A percentile compares a stretch with the other conserved stretches of the same genome.
Evolutionary conservation across 2,888 invertebrate species (phyloP).

Genomic region (Luffia ferchaultella): DNA sequence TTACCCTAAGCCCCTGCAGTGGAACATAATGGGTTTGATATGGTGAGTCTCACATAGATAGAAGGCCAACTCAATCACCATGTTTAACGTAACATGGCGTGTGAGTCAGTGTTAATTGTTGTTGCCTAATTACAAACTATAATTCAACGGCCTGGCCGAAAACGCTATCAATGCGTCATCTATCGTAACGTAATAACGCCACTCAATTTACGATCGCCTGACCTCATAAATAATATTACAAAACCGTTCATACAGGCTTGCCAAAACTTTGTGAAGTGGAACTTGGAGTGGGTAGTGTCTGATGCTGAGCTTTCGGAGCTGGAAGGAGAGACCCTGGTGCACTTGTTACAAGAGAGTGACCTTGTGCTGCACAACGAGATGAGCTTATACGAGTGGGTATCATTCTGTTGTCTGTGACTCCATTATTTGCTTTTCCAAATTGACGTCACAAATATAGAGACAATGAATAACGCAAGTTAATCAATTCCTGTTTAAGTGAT

Average conservation of each 20-base stretch:
- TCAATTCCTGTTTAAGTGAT: background rate
- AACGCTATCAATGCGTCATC: no score
- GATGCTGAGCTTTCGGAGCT: constrained; percentile 81
- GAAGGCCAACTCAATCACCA: no score
- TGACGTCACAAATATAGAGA: background rate
- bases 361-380: constrained; percentile 91
- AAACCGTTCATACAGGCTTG: constrained; percentile 72
- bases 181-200: no score
- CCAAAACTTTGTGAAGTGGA: constrained; percentile 89
- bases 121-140: no score
- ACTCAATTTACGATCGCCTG: no score
- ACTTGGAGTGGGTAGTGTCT: constrained; percentile 83
- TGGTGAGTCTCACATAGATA: no score
- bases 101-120: no score
- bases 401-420: background rate
- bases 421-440: background rate
- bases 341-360: constrained; percentile 84
- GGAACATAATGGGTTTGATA: no score
- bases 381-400: constrained; percentile 73
- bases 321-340: constrained; percentile 79
- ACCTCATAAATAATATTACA: no score
- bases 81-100: no score
- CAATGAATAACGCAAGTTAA: background rate
- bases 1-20: no score
- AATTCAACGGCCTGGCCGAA: no score